phyloP scores from a whole-genome alignment of 2,113 vertebrate species.

The Lichenostomus cassidix region DNA sequence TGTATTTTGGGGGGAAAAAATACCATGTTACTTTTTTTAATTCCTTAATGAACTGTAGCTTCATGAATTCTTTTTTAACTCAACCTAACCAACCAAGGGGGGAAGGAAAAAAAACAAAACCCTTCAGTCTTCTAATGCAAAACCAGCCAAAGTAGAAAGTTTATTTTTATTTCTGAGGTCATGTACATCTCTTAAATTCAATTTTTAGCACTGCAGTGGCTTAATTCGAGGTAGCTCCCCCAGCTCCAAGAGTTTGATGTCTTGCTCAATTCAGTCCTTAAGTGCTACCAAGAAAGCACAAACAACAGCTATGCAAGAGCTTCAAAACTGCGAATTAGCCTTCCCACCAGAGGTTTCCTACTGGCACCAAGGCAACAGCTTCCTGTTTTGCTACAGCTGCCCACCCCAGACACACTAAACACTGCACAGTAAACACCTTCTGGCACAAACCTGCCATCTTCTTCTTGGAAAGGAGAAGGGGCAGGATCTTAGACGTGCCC shows the following conservation, averaged over 20 bases:
- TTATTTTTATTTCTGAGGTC: slow-evolving; percentile 54
- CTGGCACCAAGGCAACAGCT: not conserved
- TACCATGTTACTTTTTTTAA: not conserved
- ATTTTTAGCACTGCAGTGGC: slow-evolving; percentile 10
- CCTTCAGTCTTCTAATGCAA: slow-evolving; percentile 16
- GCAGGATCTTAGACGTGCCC: not conserved
- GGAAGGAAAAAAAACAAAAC: not conserved
- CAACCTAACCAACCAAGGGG: not conserved
- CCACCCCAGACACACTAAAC: not conserved
- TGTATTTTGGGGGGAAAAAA: not conserved
- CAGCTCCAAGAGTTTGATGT: not conserved
- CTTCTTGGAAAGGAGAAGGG: not conserved
- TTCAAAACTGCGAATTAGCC: not conserved
- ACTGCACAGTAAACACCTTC: not conserved
- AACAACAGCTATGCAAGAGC: not conserved
- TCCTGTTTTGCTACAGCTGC: not conserved
- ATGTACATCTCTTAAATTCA: slow-evolving; percentile 42
- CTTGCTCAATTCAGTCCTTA: not conserved
- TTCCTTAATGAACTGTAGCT: not conserved
- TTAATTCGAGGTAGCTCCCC: not conserved
- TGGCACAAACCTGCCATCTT: not conserved
- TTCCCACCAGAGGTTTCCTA: not conserved
- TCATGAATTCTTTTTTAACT: not conserved
- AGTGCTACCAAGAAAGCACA: not conserved
- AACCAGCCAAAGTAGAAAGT: slow-evolving; percentile 38